A percentile compares a stretch with the other conserved stretches of the same genome.
These are phyloP conservation scores for Poecilia wingei DNA, from an alignment of 2,797 vertebrate species.

Conservation along the genomic window DNA sequence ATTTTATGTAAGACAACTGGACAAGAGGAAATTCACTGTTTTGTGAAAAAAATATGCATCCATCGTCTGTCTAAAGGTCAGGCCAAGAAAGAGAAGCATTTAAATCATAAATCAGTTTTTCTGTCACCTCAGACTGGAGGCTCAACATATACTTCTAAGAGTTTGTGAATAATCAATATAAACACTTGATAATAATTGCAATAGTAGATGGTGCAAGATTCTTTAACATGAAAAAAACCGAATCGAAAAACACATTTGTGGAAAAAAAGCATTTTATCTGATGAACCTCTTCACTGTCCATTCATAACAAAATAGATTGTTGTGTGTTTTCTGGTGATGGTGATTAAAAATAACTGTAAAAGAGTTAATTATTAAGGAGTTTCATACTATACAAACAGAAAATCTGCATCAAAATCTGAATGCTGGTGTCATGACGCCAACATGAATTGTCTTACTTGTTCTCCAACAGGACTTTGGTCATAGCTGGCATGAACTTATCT, in stretches of 20 bases:
- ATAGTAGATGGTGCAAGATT: too few relatives aligned
- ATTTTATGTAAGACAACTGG: background rate
- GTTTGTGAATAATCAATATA: background rate
- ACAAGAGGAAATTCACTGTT: background rate
- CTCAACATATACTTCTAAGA: background rate
- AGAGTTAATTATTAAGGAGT: background rate
- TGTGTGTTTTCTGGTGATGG: background rate
- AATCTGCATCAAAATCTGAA: background rate
- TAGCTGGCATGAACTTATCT: constrained; percentile 91
- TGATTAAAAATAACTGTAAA: background rate
- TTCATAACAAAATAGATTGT: background rate
- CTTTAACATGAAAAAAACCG: background rate
- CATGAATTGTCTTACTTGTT: constrained; percentile 79
- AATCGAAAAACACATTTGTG: background rate
- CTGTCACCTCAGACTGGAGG: background rate
- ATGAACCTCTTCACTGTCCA: background rate
- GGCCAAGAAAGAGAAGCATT: background rate
- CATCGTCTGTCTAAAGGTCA: background rate
- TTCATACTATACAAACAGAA: background rate
- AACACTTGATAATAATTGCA: background rate
- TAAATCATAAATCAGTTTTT: background rate
- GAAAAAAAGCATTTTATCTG: background rate
- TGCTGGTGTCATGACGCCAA: background rate
- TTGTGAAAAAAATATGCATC: background rate
- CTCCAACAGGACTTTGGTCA: constrained; percentile 87